These are phyloP conservation scores for Ctenochaetus hawaiiensis DNA, from an alignment of 2,797 vertebrate species.

Conservation along the genomic window DNA sequence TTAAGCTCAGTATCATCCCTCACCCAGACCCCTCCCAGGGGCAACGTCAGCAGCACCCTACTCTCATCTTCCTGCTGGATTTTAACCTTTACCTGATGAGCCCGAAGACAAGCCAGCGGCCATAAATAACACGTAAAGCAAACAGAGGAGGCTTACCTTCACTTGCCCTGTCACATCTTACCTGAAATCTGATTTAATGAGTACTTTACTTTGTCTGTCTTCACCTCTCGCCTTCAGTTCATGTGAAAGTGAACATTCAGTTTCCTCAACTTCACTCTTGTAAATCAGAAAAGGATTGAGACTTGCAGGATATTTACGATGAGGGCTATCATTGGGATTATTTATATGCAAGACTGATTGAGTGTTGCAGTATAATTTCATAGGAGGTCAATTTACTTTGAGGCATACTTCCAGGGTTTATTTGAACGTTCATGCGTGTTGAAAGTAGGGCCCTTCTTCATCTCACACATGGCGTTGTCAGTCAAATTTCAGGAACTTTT, in stretches of 20 bases:
- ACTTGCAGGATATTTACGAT: slow-evolving; percentile 15
- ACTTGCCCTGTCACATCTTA: neutral
- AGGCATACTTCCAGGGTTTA: slow-evolving; percentile 41
- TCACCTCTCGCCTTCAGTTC: neutral
- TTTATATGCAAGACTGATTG: slow-evolving; percentile 41
- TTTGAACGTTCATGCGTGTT: slow-evolving; percentile 41
- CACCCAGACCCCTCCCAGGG: slow-evolving; percentile 18
- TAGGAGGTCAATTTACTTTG: slow-evolving; percentile 43
- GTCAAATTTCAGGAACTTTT: slow-evolving; percentile 18
- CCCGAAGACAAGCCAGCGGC: slow-evolving; percentile 58
- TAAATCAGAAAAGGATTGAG: slow-evolving; percentile 46
- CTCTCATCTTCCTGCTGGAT: slow-evolving; percentile 12
- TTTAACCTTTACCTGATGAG: slow-evolving; percentile 71
- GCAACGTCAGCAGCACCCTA: slow-evolving; percentile 72
- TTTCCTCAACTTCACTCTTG: slow-evolving; percentile 37
- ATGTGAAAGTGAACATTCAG: slow-evolving; percentile 17
- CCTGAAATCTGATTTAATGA: slow-evolving; percentile 2
- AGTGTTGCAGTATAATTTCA: slow-evolving; percentile 47
- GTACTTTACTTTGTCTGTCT: neutral
- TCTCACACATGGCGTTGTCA: slow-evolving; percentile 51
- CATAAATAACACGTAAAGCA: slow-evolving; percentile 66
- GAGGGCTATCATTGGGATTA: slow-evolving; percentile 27
- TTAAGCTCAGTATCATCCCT: slow-evolving; percentile 57
- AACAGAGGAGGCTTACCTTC: slow-evolving; percentile 41
- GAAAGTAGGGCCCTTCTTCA: neutral